Evolutionary conservation across 2,797 vertebrate genomes (phyloP).

Genomic region (Semaprochilodus insignis): DNA sequence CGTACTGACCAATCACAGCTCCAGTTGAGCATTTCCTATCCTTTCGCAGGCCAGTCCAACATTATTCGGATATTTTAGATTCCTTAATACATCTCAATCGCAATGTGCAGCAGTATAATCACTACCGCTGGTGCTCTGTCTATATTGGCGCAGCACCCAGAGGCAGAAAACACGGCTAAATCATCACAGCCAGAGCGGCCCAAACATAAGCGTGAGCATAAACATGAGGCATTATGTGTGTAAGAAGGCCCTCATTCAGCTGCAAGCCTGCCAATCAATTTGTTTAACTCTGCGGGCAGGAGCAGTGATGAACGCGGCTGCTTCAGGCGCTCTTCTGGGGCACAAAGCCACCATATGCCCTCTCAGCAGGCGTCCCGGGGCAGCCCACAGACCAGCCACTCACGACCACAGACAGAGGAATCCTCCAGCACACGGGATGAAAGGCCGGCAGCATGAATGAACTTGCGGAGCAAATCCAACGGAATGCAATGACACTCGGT

Average conservation of each 20-base stretch:
- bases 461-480: conserved; percentile 70
- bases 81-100: not conserved
- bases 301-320: conserved; percentile 76
- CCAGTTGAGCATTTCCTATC: not conserved
- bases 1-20: not conserved
- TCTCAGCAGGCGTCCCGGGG: conserved; percentile 71
- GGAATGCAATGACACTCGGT: conserved; percentile 72
- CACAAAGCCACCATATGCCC: conserved; percentile 82
- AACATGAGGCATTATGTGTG: conserved; percentile 42
- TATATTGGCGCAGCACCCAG: not conserved
- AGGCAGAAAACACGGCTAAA: conserved; percentile 10
- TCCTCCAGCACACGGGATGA: conserved; percentile 76
- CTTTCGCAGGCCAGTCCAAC: no score
- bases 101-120: not conserved
- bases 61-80: not conserved
- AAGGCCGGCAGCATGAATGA: conserved; percentile 75
- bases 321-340: conserved; percentile 70
- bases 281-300: conserved; percentile 81
- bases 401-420: conserved; percentile 76
- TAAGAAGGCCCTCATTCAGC: conserved; percentile 57
- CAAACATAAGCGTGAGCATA: conserved; percentile 40
- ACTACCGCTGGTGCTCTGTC: not conserved
- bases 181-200: conserved; percentile 20
- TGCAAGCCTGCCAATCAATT: conserved; percentile 81
- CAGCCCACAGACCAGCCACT: conserved; percentile 74